Percentiles rank a stretch among this genome's conserved stretches.
phyloP scores from a whole-genome alignment of 1,140 invertebrate species.

The Cryptotermes secundus region DNA sequence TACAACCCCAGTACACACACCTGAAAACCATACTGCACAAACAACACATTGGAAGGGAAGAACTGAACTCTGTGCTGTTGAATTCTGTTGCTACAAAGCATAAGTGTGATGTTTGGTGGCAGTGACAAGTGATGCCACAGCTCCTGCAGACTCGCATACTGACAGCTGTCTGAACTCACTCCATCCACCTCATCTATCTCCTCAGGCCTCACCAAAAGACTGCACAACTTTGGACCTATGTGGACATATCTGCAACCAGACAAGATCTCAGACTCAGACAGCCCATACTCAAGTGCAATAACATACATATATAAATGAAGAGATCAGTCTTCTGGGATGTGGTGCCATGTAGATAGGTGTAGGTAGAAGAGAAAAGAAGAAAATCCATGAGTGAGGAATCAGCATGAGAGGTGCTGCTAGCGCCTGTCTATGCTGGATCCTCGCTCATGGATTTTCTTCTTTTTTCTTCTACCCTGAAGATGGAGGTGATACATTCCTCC shows the following conservation, averaged over 20 bases:
- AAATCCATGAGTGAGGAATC: too few species aligned
- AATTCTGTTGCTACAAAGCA: constrained; percentile 60
- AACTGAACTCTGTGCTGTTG: constrained; percentile 44
- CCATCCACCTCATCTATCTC: constrained; percentile 27
- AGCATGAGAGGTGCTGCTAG: too few species aligned
- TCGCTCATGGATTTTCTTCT: too few species aligned
- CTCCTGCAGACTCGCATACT: constrained; percentile 44
- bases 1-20: constrained; percentile 46
- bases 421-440: too few species aligned
- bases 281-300: too few species aligned
- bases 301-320: too few species aligned
- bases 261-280: too few species aligned
- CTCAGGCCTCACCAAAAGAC: constrained; percentile 51
- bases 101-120: constrained; percentile 53
- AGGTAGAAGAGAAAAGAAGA: too few species aligned
- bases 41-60: constrained; percentile 59
- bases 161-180: constrained; percentile 22
- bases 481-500: too few species aligned
- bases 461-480: too few species aligned
- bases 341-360: too few species aligned
- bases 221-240: constrained; percentile 60
- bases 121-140: constrained; percentile 58
- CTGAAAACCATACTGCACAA: constrained; percentile 67
- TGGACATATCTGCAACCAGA: constrained; percentile 47
- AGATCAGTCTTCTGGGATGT: too few species aligned